Evolutionary conservation across 2,113 vertebrate genomes (phyloP), one percentile per base, ranked within the genome.

Genomic region (Oncorhynchus tshawytscha): DNA sequence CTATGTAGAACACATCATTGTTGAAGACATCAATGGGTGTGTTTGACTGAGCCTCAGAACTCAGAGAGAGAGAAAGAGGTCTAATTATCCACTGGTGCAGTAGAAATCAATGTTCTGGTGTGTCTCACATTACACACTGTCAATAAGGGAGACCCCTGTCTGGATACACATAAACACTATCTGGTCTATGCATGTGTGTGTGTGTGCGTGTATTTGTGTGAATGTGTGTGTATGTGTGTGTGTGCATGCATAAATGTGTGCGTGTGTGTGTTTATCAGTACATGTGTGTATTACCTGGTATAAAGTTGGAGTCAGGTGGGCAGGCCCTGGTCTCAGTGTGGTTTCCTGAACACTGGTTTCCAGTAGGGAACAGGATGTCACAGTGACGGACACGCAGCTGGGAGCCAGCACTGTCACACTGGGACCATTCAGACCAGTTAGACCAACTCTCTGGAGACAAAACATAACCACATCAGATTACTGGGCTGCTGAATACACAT

Each of bases 341-440:
- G 82, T 99, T 99, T 73, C 97, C 97, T 0, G 92, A 94, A 85
- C 97, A 99, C 90, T 98, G 97, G 88, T 92, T 94, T 70, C 96
- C 96, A 81, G 95, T 94, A 0, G 97, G 97, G 79, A 99, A 99
- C 45, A 96, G 87, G 51, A 97, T 84, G 64, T 95, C 79, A 49
- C 97, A 99, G 80, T 95, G 97, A 39, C 97, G 96, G 31, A 91
- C 27, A 0, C 97, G 96, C 74, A 91, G 78, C 88, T 97, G 97
- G 80, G 88, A 20, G 0, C 96, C 95, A 0, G 94, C 92, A 0
- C 93, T 86, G 74, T 96, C 95, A 0, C 97, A 99, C n/a, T 86
- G 90, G 0, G 96, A 96, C 97, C 97, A 99, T 76, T 93, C 90
- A 0, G 97, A 98, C 97, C 97, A 99, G 78, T 94, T 93, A 0